Percentiles rank a stretch among this genome's conserved stretches.
Evolutionary conservation across 2,797 vertebrate species (phyloP).

Genomic region (Myoxocephalus aenaeus): DNA sequence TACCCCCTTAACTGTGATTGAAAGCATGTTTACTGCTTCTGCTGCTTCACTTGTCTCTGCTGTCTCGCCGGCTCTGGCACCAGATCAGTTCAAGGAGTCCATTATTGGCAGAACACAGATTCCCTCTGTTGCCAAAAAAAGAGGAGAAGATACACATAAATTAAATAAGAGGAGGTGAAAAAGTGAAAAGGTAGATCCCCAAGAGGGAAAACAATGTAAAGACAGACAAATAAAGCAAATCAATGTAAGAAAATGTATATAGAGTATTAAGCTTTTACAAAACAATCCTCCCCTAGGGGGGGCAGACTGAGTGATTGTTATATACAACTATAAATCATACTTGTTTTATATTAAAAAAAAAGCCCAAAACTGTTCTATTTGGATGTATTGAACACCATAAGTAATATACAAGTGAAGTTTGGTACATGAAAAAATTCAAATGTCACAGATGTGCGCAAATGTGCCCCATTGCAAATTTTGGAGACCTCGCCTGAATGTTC

Average conservation of each 20-base stretch:
- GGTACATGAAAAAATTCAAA: no score
- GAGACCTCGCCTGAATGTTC: no score
- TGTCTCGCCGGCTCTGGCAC: conserved; percentile 34
- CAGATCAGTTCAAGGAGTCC: conserved; percentile 19
- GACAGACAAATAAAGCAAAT: neutral
- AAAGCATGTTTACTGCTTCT: conserved; percentile 37
- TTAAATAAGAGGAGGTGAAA: neutral
- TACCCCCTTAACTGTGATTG: conserved; percentile 34
- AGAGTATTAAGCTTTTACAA: neutral
- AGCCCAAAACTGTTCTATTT: no score
- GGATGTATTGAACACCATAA: no score
- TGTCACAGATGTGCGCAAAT: no score
- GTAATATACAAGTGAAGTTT: no score
- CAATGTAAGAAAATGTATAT: neutral
- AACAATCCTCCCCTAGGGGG: no score
- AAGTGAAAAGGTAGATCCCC: neutral
- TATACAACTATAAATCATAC: no score
- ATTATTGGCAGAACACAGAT: conserved; percentile 23
- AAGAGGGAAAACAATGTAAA: no score
- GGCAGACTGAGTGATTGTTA: no score
- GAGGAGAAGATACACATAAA: conserved; percentile 13
- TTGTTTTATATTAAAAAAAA: no score
- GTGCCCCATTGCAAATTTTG: no score
- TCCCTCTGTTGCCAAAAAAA: conserved; percentile 20
- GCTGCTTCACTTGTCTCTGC: conserved; percentile 38